Percentiles rank a stretch among this genome's conserved stretches.
phyloP scores from a whole-genome alignment of 37 sponge, comb jelly and placozoan species.

The Hexactinellida sp. region DNA sequence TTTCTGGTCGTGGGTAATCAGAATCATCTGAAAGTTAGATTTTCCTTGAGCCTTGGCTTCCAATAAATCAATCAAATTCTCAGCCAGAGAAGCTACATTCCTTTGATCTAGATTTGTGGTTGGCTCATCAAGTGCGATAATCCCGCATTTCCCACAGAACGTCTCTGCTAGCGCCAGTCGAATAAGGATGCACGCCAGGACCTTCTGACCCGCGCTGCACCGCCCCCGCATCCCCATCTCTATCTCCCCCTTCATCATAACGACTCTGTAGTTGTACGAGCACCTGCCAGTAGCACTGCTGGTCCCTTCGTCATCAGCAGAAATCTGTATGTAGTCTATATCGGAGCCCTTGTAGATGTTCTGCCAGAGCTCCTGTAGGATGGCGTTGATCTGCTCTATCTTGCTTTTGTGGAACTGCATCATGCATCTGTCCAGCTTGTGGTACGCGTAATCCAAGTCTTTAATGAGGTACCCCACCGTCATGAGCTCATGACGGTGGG shows the following conservation, averaged over 20 bases:
- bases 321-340: constrained; percentile 76
- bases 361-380: constrained; percentile 85
- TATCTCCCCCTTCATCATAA: constrained; percentile 71
- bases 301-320: constrained; percentile 19
- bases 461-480: neutral
- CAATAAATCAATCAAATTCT: constrained; percentile 43
- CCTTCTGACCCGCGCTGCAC: constrained; percentile 99
- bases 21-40: constrained; percentile 76
- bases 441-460: neutral
- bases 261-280: constrained; percentile 61
- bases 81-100: constrained; percentile 76
- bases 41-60: neutral
- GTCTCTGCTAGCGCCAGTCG: constrained; percentile 97
- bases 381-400: constrained; percentile 94
- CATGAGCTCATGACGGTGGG: neutral
- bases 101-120: constrained; percentile 93
- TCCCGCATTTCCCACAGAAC: constrained; percentile 87
- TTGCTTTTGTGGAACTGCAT: constrained; percentile 76
- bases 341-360: constrained; percentile 81
- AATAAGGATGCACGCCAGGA: constrained; percentile 84
- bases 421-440: constrained; percentile 53
- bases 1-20: constrained; percentile 86
- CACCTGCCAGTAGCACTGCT: constrained; percentile 22
- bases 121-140: constrained; percentile 92
- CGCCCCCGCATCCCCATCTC: constrained; percentile 87